These are phyloP conservation scores for Semaprochilodus insignis DNA, from an alignment of 2,797 vertebrate genomes.

Conservation along the genomic window DNA sequence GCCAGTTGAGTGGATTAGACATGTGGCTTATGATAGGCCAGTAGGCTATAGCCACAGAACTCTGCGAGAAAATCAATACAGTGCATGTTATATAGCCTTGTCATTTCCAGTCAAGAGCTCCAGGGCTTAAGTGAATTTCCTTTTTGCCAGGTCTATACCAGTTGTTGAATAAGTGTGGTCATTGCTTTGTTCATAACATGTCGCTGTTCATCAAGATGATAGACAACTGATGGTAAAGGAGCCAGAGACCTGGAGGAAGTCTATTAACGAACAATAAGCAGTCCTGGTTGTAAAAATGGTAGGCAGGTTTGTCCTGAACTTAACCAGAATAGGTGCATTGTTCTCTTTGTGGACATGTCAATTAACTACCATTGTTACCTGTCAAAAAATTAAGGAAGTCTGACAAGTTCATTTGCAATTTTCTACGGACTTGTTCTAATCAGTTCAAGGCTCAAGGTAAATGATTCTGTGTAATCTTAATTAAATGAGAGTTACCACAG, in stretches of 20 bases:
- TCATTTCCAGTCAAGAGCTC: not conserved
- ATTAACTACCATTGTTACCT: conserved; percentile 75
- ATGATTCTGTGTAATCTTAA: conserved; percentile 75
- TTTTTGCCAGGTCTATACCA: conserved; percentile 5
- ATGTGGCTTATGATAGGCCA: not conserved
- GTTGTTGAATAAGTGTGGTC: conserved; percentile 16
- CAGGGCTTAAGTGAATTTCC: not conserved
- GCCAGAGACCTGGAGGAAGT: conserved; percentile 70
- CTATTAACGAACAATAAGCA: conserved; percentile 76
- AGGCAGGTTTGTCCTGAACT: conserved; percentile 67
- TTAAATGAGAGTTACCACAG: conserved; percentile 76
- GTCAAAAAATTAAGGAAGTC: conserved; percentile 68
- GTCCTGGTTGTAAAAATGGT: conserved; percentile 80
- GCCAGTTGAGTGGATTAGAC: not conserved
- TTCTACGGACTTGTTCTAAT: conserved; percentile 49
- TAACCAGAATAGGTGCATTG: conserved; percentile 68
- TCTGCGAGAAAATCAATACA: not conserved
- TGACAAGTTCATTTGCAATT: conserved; percentile 66
- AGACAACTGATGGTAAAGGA: conserved; percentile 70
- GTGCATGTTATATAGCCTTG: not conserved
- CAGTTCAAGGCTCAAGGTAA: conserved; percentile 66
- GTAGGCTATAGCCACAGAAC: not conserved
- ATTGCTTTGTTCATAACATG: conserved; percentile 67
- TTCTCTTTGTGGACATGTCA: conserved; percentile 69
- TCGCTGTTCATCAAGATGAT: conserved; percentile 74